Percentiles rank a stretch among this genome's conserved stretches.
Evolutionary conservation across 2,797 vertebrate genomes (phyloP).

Genomic region (Eulemur coronatus): DNA sequence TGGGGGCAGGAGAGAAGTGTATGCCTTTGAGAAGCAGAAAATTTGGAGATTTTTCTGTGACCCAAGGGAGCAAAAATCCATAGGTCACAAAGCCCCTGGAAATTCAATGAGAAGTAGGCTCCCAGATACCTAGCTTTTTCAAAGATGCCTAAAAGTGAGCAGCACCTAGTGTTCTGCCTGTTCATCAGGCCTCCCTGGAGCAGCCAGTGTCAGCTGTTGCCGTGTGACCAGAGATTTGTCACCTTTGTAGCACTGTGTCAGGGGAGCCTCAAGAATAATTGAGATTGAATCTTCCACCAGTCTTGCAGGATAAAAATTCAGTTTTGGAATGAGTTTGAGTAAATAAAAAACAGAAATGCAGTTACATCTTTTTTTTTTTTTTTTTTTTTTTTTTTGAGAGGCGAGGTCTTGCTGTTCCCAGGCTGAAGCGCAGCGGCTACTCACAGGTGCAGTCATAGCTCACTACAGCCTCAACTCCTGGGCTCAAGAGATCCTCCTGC

Average conservation of each 20-base stretch:
- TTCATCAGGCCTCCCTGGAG: not conserved
- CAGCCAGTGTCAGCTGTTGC: not conserved
- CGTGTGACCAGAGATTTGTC: not conserved
- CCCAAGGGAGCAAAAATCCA: not conserved
- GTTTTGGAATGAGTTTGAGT: not conserved
- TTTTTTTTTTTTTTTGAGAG: not conserved
- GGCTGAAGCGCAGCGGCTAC: not conserved
- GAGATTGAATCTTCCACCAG: not conserved
- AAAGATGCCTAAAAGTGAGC: not conserved
- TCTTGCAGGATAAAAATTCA: not conserved
- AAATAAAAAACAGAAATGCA: not conserved
- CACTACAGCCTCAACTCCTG: not conserved
- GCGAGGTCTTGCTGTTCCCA: not conserved
- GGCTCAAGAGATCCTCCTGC: not conserved
- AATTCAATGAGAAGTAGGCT: not conserved
- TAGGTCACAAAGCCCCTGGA: not conserved
- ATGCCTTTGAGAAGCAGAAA: not conserved
- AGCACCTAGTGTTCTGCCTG: not conserved
- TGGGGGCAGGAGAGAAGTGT: not conserved
- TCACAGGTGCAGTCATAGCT: not conserved
- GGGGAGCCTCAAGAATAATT: not conserved
- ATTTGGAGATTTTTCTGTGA: not conserved
- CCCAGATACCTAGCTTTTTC: not conserved
- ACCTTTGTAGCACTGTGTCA: not conserved
- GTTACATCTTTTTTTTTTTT: not conserved